Percentiles rank a stretch among this genome's conserved stretches.
phyloP scores from a whole-genome alignment of 2,113 vertebrate genomes.

The Motacilla tschutschensis region DNA sequence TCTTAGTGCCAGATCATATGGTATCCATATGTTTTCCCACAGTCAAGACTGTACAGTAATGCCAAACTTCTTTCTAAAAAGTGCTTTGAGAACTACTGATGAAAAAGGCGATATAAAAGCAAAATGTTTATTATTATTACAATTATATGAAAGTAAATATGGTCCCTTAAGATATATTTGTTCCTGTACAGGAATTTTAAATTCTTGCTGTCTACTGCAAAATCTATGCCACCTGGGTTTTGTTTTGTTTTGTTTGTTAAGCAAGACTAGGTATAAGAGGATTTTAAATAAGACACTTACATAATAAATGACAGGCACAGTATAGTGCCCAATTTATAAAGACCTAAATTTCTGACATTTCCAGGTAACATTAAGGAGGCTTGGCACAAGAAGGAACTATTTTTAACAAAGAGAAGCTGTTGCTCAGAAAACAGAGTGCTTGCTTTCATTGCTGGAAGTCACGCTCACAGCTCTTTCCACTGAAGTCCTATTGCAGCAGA shows the following conservation, averaged over 20 bases:
- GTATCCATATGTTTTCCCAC: slow-evolving; percentile 10
- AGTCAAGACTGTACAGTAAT: not conserved
- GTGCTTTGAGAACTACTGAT: not conserved
- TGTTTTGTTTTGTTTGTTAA: not conserved
- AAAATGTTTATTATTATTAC: not conserved
- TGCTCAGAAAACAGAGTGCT: not conserved
- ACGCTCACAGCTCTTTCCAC: not conserved
- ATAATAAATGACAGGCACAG: not conserved
- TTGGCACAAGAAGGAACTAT: not conserved
- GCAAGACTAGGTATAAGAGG: not conserved
- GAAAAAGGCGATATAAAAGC: not conserved
- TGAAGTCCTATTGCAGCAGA: not conserved
- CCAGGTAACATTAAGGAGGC: not conserved
- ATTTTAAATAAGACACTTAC: not conserved
- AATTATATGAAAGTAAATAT: not conserved
- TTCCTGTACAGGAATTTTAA: not conserved
- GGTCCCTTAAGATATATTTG: not conserved
- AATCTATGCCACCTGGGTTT: not conserved
- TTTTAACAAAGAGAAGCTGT: not conserved
- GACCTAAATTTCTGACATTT: not conserved
- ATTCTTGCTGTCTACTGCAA: not conserved
- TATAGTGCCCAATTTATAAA: not conserved
- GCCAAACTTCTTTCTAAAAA: not conserved
- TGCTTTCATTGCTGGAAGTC: not conserved
- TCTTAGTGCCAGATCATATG: not conserved